Conservation (phyloP, 1,140 invertebrate genomes). For the Apolygus lucorum region DNA sequence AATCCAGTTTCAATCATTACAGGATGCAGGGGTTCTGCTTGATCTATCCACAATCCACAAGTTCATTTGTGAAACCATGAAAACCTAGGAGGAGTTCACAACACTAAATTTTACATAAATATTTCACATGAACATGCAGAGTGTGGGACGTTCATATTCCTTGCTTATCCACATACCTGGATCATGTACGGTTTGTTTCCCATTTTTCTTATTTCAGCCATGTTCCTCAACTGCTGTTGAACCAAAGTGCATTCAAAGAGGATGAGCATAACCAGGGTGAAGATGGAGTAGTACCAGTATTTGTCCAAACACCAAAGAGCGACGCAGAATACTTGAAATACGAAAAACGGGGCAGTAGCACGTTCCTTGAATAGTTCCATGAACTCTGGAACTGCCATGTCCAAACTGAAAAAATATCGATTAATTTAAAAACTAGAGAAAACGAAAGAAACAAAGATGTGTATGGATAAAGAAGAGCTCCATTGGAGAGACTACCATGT, state of each 20-base stretch:
- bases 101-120: no score
- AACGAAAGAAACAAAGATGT: no score
- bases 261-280: slow-evolving; percentile 94
- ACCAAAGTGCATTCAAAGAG: slow-evolving; percentile 97
- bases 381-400: slow-evolving; percentile 92
- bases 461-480: no score
- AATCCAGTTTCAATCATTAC: no score
- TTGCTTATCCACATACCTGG: no score
- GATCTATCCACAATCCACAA: no score
- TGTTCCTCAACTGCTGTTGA: slow-evolving; percentile 94
- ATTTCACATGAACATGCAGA: no score
- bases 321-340: slow-evolving; percentile 93
- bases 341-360: slow-evolving; percentile 98
- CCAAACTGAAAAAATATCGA: slow-evolving; percentile 52
- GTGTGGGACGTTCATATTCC: no score
- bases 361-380: slow-evolving; percentile 93
- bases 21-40: no score
- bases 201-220: slow-evolving; percentile 99
- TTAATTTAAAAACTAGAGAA: neutral
- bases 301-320: slow-evolving; percentile 97
- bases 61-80: no score
- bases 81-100: no score
- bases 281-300: slow-evolving; percentile 96
- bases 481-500: no score
- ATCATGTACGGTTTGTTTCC: slow-evolving; percentile 93